A percentile compares a stretch with the other conserved stretches of the same genome.
Evolutionary conservation across 2,888 invertebrate genomes (phyloP).

Genomic region (Platycnemis pennipes): DNA sequence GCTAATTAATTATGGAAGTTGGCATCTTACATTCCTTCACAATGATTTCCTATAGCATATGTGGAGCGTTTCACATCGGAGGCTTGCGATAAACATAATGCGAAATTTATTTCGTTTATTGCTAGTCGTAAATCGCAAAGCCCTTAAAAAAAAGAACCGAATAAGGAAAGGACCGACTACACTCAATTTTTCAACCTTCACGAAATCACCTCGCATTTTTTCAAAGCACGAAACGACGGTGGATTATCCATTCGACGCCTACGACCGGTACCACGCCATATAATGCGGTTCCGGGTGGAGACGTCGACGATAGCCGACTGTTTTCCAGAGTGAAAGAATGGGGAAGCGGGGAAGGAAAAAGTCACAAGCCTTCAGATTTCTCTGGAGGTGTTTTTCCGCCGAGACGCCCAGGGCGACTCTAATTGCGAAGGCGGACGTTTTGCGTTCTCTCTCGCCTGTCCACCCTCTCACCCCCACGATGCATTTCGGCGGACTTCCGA

Average conservation of each 20-base stretch:
- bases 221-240: neutral
- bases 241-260: neutral
- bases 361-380: neutral
- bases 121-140: too few species aligned
- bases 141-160: too few species aligned
- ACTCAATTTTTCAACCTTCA: too few species aligned
- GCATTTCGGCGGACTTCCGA: too few species aligned
- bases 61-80: too few species aligned
- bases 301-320: neutral
- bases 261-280: neutral
- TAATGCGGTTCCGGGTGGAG: neutral
- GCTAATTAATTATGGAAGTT: too few species aligned
- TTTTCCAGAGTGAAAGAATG: neutral
- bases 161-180: too few species aligned
- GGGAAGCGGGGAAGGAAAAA: neutral
- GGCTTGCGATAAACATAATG: too few species aligned
- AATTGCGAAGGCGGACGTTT: neutral
- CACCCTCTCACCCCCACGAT: neutral
- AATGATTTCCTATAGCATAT: too few species aligned
- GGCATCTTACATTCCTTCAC: too few species aligned
- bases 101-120: too few species aligned
- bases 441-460: neutral
- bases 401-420: neutral
- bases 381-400: neutral
- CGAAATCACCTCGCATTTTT: neutral